Conservation (phyloP, 2,113 vertebrate species). For the Phaetusa simplex region DNA sequence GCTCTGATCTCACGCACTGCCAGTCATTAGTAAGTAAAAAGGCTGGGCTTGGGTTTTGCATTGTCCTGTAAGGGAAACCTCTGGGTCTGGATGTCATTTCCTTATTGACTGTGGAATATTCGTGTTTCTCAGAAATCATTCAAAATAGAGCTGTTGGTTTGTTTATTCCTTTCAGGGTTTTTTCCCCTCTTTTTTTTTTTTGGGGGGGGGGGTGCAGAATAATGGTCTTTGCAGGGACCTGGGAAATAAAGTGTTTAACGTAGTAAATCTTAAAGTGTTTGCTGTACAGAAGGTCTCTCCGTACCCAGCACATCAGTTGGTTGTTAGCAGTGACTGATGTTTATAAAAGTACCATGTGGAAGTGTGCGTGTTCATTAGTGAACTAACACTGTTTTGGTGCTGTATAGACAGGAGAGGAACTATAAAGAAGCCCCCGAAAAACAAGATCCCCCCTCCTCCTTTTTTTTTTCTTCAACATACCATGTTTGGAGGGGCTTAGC, state of each 20-base stretch:
- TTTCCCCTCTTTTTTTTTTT: fast-evolving
- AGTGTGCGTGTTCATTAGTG: no score
- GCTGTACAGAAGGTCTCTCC: neutral
- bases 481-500: fast-evolving
- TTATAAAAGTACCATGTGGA: fast-evolving
- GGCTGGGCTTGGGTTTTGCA: fast-evolving
- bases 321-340: neutral
- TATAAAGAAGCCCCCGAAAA: neutral
- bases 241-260: neutral
- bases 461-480: fast-evolving
- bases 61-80: neutral
- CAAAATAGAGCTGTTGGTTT: neutral
- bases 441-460: fast-evolving
- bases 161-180: neutral
- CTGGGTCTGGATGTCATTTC: neutral
- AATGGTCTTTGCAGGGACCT: neutral
- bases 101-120: neutral
- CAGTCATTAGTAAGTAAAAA: neutral
- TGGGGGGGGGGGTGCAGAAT: fast-evolving
- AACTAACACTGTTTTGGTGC: neutral
- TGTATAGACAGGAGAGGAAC: neutral
- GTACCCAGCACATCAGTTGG: neutral
- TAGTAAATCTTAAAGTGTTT: neutral
- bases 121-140: neutral
- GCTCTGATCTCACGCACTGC: neutral